Percentiles rank a stretch among this genome's conserved stretches.
Evolutionary conservation across 2,797 vertebrate species (phyloP).

Genomic region (Gorsachius magnificus): DNA sequence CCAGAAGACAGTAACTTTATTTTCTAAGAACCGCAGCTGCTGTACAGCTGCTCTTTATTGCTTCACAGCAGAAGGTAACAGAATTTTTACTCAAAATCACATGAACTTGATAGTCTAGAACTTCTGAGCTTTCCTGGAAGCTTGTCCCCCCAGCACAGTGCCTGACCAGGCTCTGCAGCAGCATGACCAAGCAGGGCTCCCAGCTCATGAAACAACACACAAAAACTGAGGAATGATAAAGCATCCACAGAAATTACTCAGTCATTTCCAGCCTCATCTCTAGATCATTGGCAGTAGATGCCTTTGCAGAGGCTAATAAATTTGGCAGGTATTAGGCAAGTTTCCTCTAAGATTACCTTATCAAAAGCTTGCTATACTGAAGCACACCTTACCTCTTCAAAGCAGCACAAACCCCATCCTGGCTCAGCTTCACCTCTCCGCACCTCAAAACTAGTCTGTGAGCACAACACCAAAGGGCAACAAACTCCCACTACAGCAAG

Average conservation of each 20-base stretch:
- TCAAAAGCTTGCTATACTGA: neutral
- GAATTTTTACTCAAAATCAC: neutral
- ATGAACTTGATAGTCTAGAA: neutral
- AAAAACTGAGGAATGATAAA: neutral
- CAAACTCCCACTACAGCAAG: neutral
- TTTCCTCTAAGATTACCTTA: neutral
- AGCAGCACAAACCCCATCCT: neutral
- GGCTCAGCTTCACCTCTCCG: neutral
- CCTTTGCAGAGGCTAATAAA: neutral
- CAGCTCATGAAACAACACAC: neutral
- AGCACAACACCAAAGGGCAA: neutral
- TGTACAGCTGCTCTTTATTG: neutral
- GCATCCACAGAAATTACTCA: neutral
- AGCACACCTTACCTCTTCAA: neutral
- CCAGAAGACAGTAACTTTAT: neutral
- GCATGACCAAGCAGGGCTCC: neutral
- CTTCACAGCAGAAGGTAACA: neutral
- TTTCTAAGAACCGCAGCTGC: neutral
- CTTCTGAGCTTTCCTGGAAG: neutral
- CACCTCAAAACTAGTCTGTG: accelerated
- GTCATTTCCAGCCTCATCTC: neutral
- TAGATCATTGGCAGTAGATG: neutral
- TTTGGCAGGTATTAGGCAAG: neutral
- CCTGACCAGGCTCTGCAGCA: neutral
- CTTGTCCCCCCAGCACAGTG: neutral